Evolutionary conservation across 2,888 invertebrate genomes (phyloP), one percentile per base, ranked within the genome.

Genomic region (Mellilla xanthometata): DNA sequence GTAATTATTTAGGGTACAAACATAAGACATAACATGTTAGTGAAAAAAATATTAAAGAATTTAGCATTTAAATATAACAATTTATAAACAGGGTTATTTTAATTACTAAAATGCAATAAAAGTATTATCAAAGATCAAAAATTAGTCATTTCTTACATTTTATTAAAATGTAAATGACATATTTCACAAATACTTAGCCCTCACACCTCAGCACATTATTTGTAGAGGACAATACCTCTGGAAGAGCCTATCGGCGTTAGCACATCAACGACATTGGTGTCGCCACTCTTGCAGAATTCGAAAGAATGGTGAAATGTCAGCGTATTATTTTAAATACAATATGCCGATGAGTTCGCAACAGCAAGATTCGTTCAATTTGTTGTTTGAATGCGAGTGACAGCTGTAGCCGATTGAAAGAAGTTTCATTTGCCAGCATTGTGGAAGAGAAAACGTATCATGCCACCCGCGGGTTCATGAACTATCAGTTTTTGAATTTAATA

Each of bases 291-390:
- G 54, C 57, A 54, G 49, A 54, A 56, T 49, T 49, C 41, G 29
- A 55, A 57, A 52, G 53, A 55, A 47, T 49, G 42, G 53, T 53
- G 41, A 60, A 60, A 60, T 60, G 57, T 56, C 60, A 58, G 52
- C 54, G 36, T 42, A 49, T 55, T 39, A 42, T 46, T 48, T 48
- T 52, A 49, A 54, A 60, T 52, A 55, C 56, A 55, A 54, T 49
- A 49, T 29, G 46, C 48, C 29, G 52, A 31, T 50, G 52, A 50
- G 45, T 49, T 32, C 49, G 49, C 52, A 52, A 54, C 46, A 45
- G 5, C 28, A 40, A 29, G 38, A 49, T 44, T 32, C 19, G 38
- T 52, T 46, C 42, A 44, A 39, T 57, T 52, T 39, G 30, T 39
- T 45, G 32, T 30, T 12, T 49, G 43, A 46, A 22, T 44, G 34